Evolutionary conservation across 2,113 vertebrate species (phyloP).

Genomic region (Nesospiza acunhae): DNA sequence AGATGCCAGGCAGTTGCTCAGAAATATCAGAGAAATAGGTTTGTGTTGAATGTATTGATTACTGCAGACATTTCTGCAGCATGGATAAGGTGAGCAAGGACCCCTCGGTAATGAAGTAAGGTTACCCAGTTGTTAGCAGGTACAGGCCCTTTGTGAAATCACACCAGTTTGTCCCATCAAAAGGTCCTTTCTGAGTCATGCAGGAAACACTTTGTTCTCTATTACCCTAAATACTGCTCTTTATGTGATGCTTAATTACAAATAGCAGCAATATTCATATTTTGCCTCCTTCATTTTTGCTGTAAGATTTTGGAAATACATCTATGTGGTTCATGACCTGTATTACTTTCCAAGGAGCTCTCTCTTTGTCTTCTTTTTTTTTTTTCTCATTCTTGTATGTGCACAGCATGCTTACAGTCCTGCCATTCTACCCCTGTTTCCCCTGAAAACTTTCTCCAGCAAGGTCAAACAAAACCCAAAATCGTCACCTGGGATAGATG

Average conservation of each 20-base stretch:
- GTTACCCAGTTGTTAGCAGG: neutral
- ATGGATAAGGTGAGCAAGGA: neutral
- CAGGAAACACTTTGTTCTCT: neutral
- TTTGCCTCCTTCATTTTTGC: neutral
- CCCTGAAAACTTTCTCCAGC: neutral
- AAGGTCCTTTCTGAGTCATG: neutral
- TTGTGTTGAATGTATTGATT: neutral
- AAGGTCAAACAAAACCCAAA: neutral
- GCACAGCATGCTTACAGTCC: neutral
- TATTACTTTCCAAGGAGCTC: neutral
- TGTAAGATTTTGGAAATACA: neutral
- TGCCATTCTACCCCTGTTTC: neutral
- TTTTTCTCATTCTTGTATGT: neutral
- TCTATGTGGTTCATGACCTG: neutral
- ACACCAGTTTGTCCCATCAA: neutral
- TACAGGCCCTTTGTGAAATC: neutral
- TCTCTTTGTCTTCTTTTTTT: neutral
- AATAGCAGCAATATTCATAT: neutral
- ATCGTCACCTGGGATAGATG: accelerated
- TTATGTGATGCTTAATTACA: neutral
- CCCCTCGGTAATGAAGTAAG: accelerated
- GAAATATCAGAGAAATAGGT: neutral
- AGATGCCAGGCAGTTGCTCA: neutral
- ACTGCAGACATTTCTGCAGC: neutral
- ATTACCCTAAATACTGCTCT: neutral